Percentiles rank a stretch among this genome's conserved stretches.
Evolutionary conservation across 2,888 invertebrate species (phyloP).

Genomic region (Pyrrhia umbra): DNA sequence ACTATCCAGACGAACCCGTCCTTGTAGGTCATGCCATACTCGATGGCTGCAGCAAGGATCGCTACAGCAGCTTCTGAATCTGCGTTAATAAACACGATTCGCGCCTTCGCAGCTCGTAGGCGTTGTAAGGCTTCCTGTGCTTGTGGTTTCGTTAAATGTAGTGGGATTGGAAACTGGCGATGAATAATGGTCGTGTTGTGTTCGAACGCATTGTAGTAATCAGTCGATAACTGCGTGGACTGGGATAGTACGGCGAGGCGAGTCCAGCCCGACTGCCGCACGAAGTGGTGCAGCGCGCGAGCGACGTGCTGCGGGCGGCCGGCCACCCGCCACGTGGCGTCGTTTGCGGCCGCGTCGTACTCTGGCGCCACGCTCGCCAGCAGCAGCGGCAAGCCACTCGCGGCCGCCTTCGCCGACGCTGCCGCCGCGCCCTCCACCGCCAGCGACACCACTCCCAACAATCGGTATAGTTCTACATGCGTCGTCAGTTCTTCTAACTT

Average conservation of each 20-base stretch:
- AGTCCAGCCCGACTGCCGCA: constrained; percentile 19
- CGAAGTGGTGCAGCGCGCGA: constrained; percentile 21
- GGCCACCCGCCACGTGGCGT: constrained; percentile 23
- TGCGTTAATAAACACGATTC: constrained; percentile 95
- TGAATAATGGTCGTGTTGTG: neutral
- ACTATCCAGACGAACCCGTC: constrained; percentile 71
- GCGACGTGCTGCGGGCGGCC: constrained; percentile 46
- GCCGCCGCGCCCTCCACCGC: constrained; percentile 12
- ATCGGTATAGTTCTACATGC: fast-evolving
- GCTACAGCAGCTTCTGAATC: constrained; percentile 91
- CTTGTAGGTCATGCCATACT: constrained; percentile 83
- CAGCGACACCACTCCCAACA: constrained; percentile 39
- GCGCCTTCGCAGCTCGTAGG: constrained; percentile 83
- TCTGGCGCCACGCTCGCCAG: constrained; percentile 47
- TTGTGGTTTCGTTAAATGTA: neutral
- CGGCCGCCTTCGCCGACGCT: constrained; percentile 28
- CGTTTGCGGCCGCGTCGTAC: neutral
- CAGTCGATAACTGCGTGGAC: neutral
- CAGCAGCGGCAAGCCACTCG: constrained; percentile 45
- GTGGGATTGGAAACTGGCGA: neutral
- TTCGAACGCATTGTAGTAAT: constrained; percentile 14
- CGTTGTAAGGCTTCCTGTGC: constrained; percentile 28
- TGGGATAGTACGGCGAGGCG: constrained; percentile 43
- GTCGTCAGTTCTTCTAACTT: neutral
- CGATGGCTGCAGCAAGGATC: constrained; percentile 91